Evolutionary conservation across 64 coral and sea anemone genomes (phyloP), one percentile per base, ranked within the genome.

Genomic region (Actinia equina): DNA sequence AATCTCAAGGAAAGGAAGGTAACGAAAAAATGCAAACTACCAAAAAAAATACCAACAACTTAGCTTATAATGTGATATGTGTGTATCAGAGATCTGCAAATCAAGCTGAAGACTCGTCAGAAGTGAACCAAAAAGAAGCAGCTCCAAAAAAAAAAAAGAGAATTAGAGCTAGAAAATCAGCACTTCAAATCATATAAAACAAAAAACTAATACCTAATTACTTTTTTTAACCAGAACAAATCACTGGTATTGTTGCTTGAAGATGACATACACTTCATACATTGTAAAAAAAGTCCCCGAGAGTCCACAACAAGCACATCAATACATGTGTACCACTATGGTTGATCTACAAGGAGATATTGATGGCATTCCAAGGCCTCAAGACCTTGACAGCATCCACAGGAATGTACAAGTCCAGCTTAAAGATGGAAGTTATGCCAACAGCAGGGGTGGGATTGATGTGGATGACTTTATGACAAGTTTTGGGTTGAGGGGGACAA

Each of bases 201-300:
- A n/a, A n/a, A n/a, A n/a, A n/a, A n/a, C n/a, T n/a, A n/a, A n/a
- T n/a, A n/a, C n/a, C n/a, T 53, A 62, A 4, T 62, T 62, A 16
- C 59, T 62, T 18, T 62, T 62, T 4, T 62, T 62, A 62, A n/a
- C n/a, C 42, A 86, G 56, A 64, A 62, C 17, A 37, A 86, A 86
- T 86, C 56, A 44, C 18, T 86, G 9, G 23, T 62, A 18, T 18
- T 86, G 14, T 23, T 62, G 17, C 18, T 86, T 37, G 86, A 87
- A 30, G 70, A 77, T 46, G 86, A 87, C 52, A 77, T 87, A 23
- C 86, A 88, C 17, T 87, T 87, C 54, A 87, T 87, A 7, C 86
- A 87, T 77, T 17, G 18, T 43, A 86, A 86, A 20, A 59, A 86
- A 3, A 42, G 61, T 65, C 84, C 84, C 27, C 65, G 56, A 44